Evolutionary conservation across 2,888 invertebrate species (phyloP), one percentile per base, ranked within the genome.

Genomic region (Druceiella hillmani): DNA sequence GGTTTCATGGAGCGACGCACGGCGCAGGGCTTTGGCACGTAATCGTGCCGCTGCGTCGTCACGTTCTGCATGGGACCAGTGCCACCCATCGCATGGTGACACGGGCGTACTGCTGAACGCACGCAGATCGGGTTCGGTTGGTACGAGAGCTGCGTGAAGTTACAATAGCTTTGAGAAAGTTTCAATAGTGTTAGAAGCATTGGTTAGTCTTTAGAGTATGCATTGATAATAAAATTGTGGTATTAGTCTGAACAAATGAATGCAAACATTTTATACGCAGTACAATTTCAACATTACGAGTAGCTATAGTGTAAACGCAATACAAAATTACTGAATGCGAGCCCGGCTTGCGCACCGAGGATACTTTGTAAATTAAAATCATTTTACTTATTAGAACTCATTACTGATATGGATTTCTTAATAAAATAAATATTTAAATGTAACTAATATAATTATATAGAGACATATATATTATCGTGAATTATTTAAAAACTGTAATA

Each of bases 1-100:
- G 71, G 66, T 41, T 64, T 66, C 53, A 54, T 66, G 41, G 56
- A 64, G 33, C 62, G 63, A 1, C 73, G 57, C 33, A 67, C 56
- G 1, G 66, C 69, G 42, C 66, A 66, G 0, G 78, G 78, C 51
- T 81, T 82, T 1, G 78, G 74, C 17, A 80, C 79, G 53, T 69
- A 86, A 64, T 85, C 84, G 55, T 82, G 82, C 25, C 82, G 81
- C 47, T 82, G 78, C 1, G 84, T 85, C 2, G 86, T 86, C 42
- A 79, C 61, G 45, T 77, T 78, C 60, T 83, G 80, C 71, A 85
- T 79, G n/a, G 83, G 82, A 0, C 75, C 76, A 36, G 76, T 74
- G 0, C 79, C 78, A 52, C 75, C 66, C 52, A 78, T 66, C 55
- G 77, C 78, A 57, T 77, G 77, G 58, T 75, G 70, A 40, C 76